Base-by-base conservation (phyloP, 1,140 invertebrate species). In the Xylocopa sonorina region DNA sequence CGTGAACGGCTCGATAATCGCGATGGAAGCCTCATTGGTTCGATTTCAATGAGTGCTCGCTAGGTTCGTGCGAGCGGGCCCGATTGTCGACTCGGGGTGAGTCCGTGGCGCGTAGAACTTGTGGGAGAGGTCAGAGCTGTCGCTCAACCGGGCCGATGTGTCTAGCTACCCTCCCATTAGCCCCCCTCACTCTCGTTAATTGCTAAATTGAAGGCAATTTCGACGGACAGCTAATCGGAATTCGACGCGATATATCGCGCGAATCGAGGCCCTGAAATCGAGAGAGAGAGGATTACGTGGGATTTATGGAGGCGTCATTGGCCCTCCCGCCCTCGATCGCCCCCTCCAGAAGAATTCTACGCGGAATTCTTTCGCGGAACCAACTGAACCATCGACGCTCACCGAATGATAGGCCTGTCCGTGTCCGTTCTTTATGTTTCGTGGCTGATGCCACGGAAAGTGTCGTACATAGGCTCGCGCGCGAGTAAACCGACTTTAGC, bases 201-300 rank as follows among this genome's bases (percentile, higher is more conserved):
- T 92, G 90, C 90, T 89, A 92, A 92, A 93, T 93, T 92, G 92
- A 88, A 88, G 91, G 88, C 91, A 92, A 93, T 93, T 93, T 92
- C 77, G 87, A 85, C 85, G 82, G 78, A 63, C 72, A 55, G 75
- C 69, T 87, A 89, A 88, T 88, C 80, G 88, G 89, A 87, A 91
- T 90, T 90, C 88, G 88, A 90, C 82, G 87, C 86, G 72, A 78
- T 88, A 80, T 84, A 88, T 86, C 84, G 81, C 69, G 68, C 77
- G 58, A 72, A 74, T 77, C 46, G 62, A 66, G 69, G 72, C 82
- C 83, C 80, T 81, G 69, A 74, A 85, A 85, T 85, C 69, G 29
- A 71, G 73, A 78, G 29, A 71, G 73, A 78, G 80, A 82, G 73
- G 75, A 89, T 89, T 86, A 87, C 75, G 76, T 71, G 85, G 83